phyloP scores from a whole-genome alignment of 2,888 invertebrate genomes.

The Rhopalosiphum nymphaeae region DNA sequence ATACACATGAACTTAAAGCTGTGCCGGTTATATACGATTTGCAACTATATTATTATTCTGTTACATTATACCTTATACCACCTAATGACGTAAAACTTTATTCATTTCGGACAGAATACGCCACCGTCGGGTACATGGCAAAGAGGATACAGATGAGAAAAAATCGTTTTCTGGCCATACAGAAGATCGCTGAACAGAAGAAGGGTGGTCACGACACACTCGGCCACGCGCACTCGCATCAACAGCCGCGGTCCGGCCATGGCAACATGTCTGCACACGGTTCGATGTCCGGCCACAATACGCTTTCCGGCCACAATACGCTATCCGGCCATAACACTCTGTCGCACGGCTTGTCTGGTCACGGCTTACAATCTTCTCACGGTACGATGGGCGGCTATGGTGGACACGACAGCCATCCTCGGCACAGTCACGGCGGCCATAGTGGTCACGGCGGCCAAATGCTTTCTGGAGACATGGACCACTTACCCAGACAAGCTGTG shows the following conservation, averaged over 20 bases:
- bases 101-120: slow-evolving; percentile 82
- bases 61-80: background rate
- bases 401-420: slow-evolving; percentile 70
- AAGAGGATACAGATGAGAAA: slow-evolving; percentile 97
- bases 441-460: slow-evolving; percentile 71
- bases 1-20: too few species aligned
- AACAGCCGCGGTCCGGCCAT: slow-evolving; percentile 75
- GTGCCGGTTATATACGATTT: background rate
- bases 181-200: slow-evolving; percentile 93
- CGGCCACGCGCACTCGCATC: slow-evolving; percentile 78
- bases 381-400: slow-evolving; percentile 71
- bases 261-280: slow-evolving; percentile 62
- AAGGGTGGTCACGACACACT: slow-evolving; percentile 76
- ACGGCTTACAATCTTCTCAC: slow-evolving; percentile 64
- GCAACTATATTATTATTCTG: background rate
- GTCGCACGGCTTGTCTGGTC: slow-evolving; percentile 59
- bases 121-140: slow-evolving; percentile 97
- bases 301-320: slow-evolving; percentile 39
- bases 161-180: slow-evolving; percentile 89
- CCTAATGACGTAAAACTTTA: background rate
- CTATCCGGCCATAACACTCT: slow-evolving; percentile 40
- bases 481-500: slow-evolving; percentile 73
- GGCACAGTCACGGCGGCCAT: slow-evolving; percentile 70
- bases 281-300: slow-evolving; percentile 40
- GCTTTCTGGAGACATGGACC: slow-evolving; percentile 71